A percentile compares a stretch with the other conserved stretches of the same genome.
Evolutionary conservation across 2,888 invertebrate genomes (phyloP).

Genomic region (Orthosia gracilis): DNA sequence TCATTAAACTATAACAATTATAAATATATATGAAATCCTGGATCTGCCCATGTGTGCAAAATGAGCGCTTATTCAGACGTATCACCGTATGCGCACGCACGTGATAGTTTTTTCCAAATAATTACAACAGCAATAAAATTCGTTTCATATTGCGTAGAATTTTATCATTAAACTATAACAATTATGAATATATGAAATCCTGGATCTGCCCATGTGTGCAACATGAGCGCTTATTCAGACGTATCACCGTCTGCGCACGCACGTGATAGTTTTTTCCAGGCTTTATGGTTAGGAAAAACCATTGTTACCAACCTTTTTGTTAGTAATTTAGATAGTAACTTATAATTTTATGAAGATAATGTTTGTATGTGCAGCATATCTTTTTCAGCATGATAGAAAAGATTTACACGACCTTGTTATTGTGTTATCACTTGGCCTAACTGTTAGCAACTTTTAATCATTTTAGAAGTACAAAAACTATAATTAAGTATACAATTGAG

Average conservation of each 20-base stretch:
- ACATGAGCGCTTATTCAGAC: neutral
- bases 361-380: conserved; percentile 6
- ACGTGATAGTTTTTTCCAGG: conserved; percentile 5
- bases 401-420: neutral
- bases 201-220: too few relatives aligned
- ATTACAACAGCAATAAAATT: too few relatives aligned
- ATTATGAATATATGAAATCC: too few relatives aligned
- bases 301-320: conserved; percentile 55
- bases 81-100: neutral
- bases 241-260: neutral
- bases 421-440: conserved; percentile 3
- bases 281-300: conserved; percentile 35
- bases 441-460: neutral
- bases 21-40: too few relatives aligned
- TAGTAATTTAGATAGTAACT: conserved; percentile 41
- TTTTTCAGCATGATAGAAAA: conserved; percentile 19
- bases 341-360: conserved; percentile 19
- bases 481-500: neutral
- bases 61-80: neutral
- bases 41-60: too few relatives aligned
- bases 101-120: conserved; percentile 10
- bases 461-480: conserved; percentile 6
- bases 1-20: too few relatives aligned
- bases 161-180: too few relatives aligned
- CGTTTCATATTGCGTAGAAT: too few relatives aligned